Percentiles rank a stretch among this genome's conserved stretches.
Evolutionary conservation across 2,113 vertebrate species (phyloP).

Genomic region (Neodontobutis hainanensis): DNA sequence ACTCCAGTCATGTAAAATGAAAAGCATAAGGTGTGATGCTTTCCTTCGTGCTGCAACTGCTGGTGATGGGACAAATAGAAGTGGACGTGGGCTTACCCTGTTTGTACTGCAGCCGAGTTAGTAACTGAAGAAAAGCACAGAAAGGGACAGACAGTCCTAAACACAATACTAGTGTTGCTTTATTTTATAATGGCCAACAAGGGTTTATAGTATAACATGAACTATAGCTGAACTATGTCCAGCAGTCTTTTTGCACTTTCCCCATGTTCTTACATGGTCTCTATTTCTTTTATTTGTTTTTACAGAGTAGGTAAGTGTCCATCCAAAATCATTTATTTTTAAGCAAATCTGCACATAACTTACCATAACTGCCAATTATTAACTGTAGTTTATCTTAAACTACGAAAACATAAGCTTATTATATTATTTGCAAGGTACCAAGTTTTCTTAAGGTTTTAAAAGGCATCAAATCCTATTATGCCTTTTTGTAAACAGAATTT

Average conservation of each 20-base stretch:
- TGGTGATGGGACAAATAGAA: background rate
- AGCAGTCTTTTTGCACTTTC: background rate
- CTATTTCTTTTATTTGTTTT: conserved; percentile 24
- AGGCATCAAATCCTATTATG: too few species aligned
- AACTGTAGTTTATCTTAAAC: too few species aligned
- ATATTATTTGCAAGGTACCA: too few species aligned
- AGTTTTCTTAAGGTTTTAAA: too few species aligned
- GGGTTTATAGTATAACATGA: too few species aligned
- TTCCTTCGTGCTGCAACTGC: conserved; percentile 6
- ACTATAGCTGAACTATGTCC: too few species aligned
- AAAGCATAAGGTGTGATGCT: background rate
- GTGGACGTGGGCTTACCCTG: background rate
- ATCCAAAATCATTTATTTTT: background rate
- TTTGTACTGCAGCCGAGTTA: background rate
- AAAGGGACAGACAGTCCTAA: too few species aligned
- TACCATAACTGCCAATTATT: too few species aligned
- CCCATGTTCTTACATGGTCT: background rate
- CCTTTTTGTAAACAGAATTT: background rate
- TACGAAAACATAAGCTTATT: too few species aligned
- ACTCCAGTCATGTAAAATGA: conserved; percentile 4
- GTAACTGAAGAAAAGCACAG: too few species aligned
- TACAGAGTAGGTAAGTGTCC: background rate
- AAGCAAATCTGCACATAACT: background rate
- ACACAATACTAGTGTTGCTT: too few species aligned
- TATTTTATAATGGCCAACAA: conserved; percentile 1